A percentile compares a stretch with the other conserved stretches of the same genome.
phyloP scores from a whole-genome alignment of 2,888 invertebrate species.

The Megastigmus dorsalis region DNA sequence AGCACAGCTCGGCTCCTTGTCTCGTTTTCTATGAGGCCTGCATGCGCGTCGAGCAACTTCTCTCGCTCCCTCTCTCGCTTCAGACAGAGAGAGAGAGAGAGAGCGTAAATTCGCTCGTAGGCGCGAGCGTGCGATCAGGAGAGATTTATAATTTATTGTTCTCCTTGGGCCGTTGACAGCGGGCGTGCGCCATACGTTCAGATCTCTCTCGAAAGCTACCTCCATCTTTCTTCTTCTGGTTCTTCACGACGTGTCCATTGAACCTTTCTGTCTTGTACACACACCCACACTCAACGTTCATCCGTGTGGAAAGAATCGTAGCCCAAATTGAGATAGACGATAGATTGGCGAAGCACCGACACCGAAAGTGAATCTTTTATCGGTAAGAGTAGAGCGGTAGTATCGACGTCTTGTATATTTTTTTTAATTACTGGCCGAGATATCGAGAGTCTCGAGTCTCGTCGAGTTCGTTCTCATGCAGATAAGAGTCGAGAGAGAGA shows the following conservation, averaged over 20 bases:
- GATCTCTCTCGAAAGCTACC: no score
- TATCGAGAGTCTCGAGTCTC: neutral
- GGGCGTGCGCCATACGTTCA: conserved; percentile 64
- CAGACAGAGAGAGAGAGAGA: no score
- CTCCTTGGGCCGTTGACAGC: conserved; percentile 66
- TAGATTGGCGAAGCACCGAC: neutral
- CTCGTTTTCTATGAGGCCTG: no score
- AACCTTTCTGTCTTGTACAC: no score
- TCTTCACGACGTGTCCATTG: no score
- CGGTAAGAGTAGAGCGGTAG: neutral
- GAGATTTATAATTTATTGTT: conserved; percentile 70
- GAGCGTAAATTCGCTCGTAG: neutral
- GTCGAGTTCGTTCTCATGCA: no score
- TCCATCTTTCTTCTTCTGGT: conserved; percentile 40
- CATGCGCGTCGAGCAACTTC: conserved; percentile 44
- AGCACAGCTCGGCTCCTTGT: neutral
- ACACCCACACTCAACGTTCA: no score
- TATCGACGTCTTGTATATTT: neutral
- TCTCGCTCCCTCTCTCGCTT: neutral
- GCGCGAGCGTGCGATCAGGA: conserved; percentile 58
- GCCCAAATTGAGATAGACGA: neutral
- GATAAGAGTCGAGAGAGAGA: neutral
- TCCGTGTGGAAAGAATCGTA: neutral
- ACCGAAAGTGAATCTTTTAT: neutral
- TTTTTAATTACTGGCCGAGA: neutral